Conservation (phyloP, 2,888 invertebrate species). For the Lasius fuliginosus region DNA sequence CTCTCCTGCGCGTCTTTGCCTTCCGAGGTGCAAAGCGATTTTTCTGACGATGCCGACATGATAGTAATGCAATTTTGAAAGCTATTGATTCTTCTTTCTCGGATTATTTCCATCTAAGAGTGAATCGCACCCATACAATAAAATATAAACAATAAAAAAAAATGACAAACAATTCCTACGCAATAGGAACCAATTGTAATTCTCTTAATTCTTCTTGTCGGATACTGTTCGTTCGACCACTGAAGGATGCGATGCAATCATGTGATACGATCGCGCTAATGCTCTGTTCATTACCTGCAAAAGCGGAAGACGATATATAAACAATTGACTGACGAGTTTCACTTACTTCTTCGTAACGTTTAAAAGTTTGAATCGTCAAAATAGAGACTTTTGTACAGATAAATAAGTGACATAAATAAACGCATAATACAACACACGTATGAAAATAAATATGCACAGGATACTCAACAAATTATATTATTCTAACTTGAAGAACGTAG, state of each 20-base stretch:
- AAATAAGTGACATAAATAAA: too few relatives aligned
- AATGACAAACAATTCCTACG: neutral
- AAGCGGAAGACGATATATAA: neutral
- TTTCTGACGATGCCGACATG: too few relatives aligned
- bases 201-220: neutral
- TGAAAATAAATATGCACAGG: neutral
- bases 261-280: neutral
- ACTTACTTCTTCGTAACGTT: too few relatives aligned
- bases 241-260: too few relatives aligned
- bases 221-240: neutral
- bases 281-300: neutral
- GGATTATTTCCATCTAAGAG: too few relatives aligned
- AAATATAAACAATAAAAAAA: neutral
- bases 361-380: too few relatives aligned
- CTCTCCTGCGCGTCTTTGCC: neutral
- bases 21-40: too few relatives aligned
- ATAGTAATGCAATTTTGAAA: too few relatives aligned
- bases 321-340: too few relatives aligned
- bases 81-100: too few relatives aligned
- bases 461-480: neutral
- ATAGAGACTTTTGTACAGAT: too few relatives aligned
- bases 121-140: neutral
- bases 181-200: neutral
- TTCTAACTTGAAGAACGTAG: neutral
- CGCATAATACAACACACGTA: neutral